A percentile compares a stretch with the other conserved stretches of the same genome.
These are phyloP conservation scores for Malurus alboscapulatus DNA, from an alignment of 2,113 vertebrate species.

Conservation along the genomic window DNA sequence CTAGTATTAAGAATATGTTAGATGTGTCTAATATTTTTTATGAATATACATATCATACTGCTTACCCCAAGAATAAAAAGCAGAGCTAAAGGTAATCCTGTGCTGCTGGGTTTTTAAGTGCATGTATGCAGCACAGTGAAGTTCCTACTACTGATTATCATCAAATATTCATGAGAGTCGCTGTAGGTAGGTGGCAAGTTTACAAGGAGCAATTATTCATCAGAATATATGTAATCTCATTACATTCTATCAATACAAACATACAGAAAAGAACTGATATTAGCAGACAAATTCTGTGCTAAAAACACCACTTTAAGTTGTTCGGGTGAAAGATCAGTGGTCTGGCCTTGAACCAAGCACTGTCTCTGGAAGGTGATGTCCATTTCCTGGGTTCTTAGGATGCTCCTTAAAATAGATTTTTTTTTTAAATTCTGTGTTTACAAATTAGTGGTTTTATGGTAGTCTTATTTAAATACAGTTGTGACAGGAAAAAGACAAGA, in stretches of 20 bases:
- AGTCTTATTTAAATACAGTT: neutral
- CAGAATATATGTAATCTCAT: conserved; percentile 16
- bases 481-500: neutral
- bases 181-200: conserved; percentile 3
- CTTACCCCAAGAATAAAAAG: neutral
- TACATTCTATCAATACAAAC: neutral
- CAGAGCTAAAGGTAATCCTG: neutral
- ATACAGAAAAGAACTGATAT: neutral
- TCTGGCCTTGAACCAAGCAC: neutral
- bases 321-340: neutral
- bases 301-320: neutral
- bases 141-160: conserved; percentile 29
- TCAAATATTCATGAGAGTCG: conserved; percentile 39
- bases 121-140: neutral
- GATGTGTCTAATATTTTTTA: neutral
- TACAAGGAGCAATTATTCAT: conserved; percentile 14
- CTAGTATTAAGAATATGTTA: neutral
- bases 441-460: neutral
- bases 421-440: neutral
- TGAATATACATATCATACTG: neutral
- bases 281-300: neutral
- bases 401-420: neutral
- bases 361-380: neutral
- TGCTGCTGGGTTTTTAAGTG: neutral
- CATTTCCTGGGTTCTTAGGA: neutral